Conservation (phyloP, 2,113 vertebrate genomes). For the Halcyon malimbica region DNA sequence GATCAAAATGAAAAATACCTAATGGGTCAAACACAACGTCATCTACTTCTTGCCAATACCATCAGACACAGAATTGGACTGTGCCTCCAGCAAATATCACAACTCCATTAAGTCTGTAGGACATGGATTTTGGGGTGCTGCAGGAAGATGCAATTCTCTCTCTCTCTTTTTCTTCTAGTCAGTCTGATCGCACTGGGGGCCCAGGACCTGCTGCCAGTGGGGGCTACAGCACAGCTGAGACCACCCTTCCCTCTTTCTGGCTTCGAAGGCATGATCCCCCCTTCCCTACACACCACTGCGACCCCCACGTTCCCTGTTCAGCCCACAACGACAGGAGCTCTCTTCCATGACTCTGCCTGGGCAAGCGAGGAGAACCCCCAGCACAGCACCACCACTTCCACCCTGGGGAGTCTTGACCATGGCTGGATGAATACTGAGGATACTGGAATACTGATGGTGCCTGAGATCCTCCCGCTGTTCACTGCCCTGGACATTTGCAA, state of each 20-base stretch:
- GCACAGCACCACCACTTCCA: not conserved
- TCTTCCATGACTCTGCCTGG: not conserved
- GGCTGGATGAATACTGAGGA: not conserved
- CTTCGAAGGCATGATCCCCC: not conserved
- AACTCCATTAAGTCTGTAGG: not conserved
- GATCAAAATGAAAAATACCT: not conserved
- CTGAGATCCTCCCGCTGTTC: not conserved
- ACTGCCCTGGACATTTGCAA: not conserved
- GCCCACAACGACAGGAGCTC: not conserved
- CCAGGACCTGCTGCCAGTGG: not conserved
- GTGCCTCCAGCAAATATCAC: not conserved
- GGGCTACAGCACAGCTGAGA: rapidly evolving
- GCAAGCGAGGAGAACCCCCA: not conserved
- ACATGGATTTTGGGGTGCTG: not conserved
- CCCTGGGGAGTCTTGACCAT: rapidly evolving
- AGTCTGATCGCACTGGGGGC: not conserved
- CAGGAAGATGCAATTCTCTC: not conserved
- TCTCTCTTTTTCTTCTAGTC: not conserved
- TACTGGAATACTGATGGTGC: not conserved
- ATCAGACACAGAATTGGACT: not conserved
- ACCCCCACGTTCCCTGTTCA: rapidly evolving
- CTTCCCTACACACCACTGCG: rapidly evolving
- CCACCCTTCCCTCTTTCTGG: not conserved
- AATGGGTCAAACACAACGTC: rapidly evolving
- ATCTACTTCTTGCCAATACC: not conserved